Evolutionary conservation across 2,888 invertebrate species (phyloP).

Genomic region (Cantharis nigra): DNA sequence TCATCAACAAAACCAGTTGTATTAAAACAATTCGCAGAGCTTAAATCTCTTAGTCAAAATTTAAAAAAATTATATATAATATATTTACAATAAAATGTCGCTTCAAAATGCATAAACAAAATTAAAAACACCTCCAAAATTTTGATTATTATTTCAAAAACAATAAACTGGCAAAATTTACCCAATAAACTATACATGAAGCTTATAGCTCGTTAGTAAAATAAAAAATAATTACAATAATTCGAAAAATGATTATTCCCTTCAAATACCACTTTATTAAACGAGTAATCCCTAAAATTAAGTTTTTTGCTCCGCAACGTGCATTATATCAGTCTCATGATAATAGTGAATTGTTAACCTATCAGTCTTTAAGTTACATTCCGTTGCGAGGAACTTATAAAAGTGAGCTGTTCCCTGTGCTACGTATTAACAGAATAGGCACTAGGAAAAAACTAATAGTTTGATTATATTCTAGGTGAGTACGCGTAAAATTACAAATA

Average conservation of each 20-base stretch:
- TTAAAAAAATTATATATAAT: neutral
- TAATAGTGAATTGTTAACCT: constrained; percentile 1
- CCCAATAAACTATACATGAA: neutral
- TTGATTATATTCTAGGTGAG: neutral
- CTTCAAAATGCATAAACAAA: neutral
- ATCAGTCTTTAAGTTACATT: constrained; percentile 5
- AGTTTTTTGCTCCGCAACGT: constrained; percentile 3
- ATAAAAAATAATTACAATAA: neutral
- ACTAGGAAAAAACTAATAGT: neutral
- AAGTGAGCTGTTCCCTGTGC: neutral
- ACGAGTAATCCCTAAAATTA: neutral
- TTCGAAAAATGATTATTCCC: neutral
- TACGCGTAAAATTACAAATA: neutral
- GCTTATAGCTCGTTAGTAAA: neutral
- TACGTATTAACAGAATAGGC: neutral
- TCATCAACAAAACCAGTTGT: neutral
- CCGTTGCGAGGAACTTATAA: constrained; percentile 4
- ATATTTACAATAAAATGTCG: neutral
- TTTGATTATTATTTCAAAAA: neutral
- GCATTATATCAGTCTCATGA: constrained; percentile 2
- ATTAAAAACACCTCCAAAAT: neutral
- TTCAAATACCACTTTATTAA: neutral
- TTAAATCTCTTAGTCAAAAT: neutral
- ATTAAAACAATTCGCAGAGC: neutral
- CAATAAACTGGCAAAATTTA: neutral